Conservation (phyloP, 2,888 invertebrate species). For the Sepioteuthis lessoniana region DNA sequence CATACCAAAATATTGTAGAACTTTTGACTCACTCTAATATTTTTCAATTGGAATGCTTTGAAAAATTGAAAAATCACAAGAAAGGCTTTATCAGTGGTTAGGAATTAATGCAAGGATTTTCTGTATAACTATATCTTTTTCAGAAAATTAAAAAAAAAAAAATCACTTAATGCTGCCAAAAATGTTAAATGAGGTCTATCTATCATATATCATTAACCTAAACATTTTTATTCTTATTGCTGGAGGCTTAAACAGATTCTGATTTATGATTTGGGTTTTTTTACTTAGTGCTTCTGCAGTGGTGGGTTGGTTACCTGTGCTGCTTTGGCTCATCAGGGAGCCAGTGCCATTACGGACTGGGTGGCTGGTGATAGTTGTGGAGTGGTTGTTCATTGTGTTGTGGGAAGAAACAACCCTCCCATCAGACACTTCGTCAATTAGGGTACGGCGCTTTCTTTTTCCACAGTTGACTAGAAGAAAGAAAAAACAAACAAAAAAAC, state of each 20-base stretch:
- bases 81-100: too few relatives aligned
- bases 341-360: not conserved
- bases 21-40: too few relatives aligned
- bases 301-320: conserved; percentile 10
- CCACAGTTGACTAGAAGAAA: not conserved
- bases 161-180: not conserved
- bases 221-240: not conserved
- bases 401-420: not conserved
- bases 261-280: not conserved
- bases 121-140: not conserved
- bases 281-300: not conserved
- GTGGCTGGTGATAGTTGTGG: not conserved
- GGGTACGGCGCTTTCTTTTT: not conserved
- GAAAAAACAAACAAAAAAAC: not conserved
- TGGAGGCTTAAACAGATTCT: not conserved
- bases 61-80: too few relatives aligned
- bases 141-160: not conserved
- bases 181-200: not conserved
- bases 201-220: not conserved
- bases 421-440: not conserved
- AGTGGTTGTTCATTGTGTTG: not conserved
- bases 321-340: not conserved
- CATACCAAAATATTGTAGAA: too few relatives aligned
- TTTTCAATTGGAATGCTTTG: too few relatives aligned
- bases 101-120: too few relatives aligned